Base-by-base conservation (phyloP, 2,113 vertebrate species). In the Corythornis cristatus region DNA sequence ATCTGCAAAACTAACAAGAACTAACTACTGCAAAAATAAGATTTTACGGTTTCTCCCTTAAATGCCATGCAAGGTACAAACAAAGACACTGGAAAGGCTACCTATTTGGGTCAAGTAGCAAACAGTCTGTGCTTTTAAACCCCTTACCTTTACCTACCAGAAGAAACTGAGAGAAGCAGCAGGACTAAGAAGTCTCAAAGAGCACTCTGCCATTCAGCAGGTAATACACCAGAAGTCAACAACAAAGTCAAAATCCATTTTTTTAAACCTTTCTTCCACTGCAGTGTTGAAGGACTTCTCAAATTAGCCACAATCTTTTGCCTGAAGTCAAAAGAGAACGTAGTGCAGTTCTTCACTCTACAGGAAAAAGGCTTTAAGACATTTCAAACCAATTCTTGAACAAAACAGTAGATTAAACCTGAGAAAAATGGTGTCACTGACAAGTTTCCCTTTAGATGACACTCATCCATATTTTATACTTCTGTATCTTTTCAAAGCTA, bases 291-390 rank as follows among this genome's bases (percentile, higher is more conserved):
- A 58, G 15, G 89, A 71, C 33, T 80, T 65, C 67, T 68, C 79
- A 48, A 73, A 93, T 56, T 79, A 71, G 40, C 23, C 60, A 53
- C 19, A 53, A 83, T 48, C 31, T 62, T 65, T 76, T 65, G 12
- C 80, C 65, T 61, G 11, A 85, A 94, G 42, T 65, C 25, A 42
- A 57, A 89, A 89, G 57, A 89, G 23, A 26, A 53, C 51, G 21
- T 80, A 57, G 60, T 93, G 25, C 15, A 88, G 56, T 28, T 37
- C 40, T 78, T 60, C 43, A 42, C 56, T 93, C 14, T 91, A 75
- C 73, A 96, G 76, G 75, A 95, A 94, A 94, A 86, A 5, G 8
- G 23, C n/a, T 80, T 86, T 74, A 57, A 79, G 78, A 83, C 19
- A 74, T 73, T 84, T 70, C 78, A 84, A 76, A 95, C 84, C 46